Conservation (phyloP, 1,140 invertebrate species). For the Glomeris maerens region DNA sequence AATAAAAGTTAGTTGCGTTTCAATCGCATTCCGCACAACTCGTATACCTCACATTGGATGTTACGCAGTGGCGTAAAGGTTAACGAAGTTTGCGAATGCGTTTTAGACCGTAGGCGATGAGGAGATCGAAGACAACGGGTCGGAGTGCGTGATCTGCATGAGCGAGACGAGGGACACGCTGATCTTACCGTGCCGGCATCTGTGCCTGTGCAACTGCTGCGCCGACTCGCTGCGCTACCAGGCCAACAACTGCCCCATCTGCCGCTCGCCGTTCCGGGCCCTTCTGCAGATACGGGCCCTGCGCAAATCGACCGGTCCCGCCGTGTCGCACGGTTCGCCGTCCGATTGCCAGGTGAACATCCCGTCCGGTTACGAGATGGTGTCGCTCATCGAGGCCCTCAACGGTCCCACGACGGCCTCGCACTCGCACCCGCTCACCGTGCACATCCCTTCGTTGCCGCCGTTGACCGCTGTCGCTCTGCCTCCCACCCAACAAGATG, state of each 20-base stretch:
- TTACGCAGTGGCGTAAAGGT: no score
- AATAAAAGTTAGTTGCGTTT: no score
- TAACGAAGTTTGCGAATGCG: no score
- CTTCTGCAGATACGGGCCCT: constrained; percentile 89
- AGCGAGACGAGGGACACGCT: constrained; percentile 92
- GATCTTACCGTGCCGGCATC: constrained; percentile 92
- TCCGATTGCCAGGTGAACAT: constrained; percentile 57
- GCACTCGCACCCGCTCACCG: constrained; percentile 39
- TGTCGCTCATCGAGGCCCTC: constrained; percentile 94
- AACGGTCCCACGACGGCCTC: constrained; percentile 66
- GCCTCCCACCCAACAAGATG: neutral
- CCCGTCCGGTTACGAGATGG: constrained; percentile 82
- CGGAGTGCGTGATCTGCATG: constrained; percentile 99
- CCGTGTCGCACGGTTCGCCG: no score
- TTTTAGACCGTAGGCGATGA: constrained; percentile 51
- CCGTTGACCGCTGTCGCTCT: neutral
- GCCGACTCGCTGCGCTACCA: constrained; percentile 93
- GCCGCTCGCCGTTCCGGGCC: constrained; percentile 89
- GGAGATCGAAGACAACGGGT: constrained; percentile 87
- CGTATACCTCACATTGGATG: no score
- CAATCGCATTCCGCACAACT: no score
- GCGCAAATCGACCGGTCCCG: constrained; percentile 46
- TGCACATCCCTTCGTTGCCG: constrained; percentile 1
- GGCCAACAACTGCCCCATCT: constrained; percentile 97
- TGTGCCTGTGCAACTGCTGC: constrained; percentile 93